Percentiles rank a stretch among this genome's conserved stretches.
phyloP scores from a whole-genome alignment of 2,797 vertebrate species.

The Oryzias dopingdopingensis region DNA sequence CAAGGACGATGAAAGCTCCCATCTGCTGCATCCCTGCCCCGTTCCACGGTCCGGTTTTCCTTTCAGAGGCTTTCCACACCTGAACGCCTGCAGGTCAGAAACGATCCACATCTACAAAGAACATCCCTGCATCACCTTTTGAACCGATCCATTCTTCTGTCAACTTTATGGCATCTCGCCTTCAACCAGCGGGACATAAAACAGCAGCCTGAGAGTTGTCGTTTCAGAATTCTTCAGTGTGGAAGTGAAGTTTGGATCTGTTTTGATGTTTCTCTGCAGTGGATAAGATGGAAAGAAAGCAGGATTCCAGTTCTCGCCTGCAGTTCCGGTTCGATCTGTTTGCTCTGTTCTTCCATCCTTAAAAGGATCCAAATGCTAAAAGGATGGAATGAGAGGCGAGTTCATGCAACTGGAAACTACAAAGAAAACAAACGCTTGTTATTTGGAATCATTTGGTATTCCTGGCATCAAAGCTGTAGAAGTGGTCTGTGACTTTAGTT shows the following conservation, averaged over 20 bases:
- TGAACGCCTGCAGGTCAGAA: constrained; percentile 60
- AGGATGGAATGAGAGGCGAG: too few relatives aligned
- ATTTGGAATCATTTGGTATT: too few relatives aligned
- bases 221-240: neutral
- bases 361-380: too few relatives aligned
- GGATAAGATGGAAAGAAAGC: constrained; percentile 14
- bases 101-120: constrained; percentile 57
- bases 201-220: constrained; percentile 36
- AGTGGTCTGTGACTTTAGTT: too few relatives aligned
- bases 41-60: constrained; percentile 27
- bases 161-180: constrained; percentile 26
- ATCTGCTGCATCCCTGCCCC: constrained; percentile 27
- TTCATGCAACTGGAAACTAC: too few relatives aligned
- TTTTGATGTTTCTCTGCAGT: constrained; percentile 24
- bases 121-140: constrained; percentile 36
- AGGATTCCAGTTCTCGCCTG: too few relatives aligned
- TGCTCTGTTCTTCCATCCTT: too few relatives aligned
- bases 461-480: too few relatives aligned
- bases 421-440: too few relatives aligned
- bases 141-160: constrained; percentile 38
- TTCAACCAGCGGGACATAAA: constrained; percentile 6
- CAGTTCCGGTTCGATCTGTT: too few relatives aligned
- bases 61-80: constrained; percentile 47
- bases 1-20: constrained; percentile 22
- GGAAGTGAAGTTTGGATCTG: neutral